Conservation (phyloP, 2,113 vertebrate genomes). For the Zootoca vivipara region DNA sequence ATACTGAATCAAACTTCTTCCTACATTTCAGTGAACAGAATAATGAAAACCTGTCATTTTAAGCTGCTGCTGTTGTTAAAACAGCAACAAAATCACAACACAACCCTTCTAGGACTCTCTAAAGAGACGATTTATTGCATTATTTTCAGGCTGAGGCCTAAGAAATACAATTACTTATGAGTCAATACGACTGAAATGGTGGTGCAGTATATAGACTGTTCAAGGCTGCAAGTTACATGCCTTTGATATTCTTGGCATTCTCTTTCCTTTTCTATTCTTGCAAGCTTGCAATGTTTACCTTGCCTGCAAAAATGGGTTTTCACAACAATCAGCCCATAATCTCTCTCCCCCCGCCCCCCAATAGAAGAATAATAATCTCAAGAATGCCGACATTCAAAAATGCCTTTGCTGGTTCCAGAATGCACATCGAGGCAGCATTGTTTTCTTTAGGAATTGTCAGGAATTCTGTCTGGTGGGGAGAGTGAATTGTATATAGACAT, state of each 20-base stretch:
- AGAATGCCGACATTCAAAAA: conserved; percentile 67
- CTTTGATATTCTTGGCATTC: neutral
- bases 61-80: neutral
- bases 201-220: neutral
- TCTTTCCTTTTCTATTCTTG: neutral
- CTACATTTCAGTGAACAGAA: neutral
- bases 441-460: conserved; percentile 80
- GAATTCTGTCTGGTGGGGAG: conserved; percentile 73
- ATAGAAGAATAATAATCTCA: conserved; percentile 48
- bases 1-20: neutral
- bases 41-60: no score
- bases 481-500: conserved; percentile 81
- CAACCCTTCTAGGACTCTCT: neutral
- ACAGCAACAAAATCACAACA: neutral
- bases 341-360: neutral
- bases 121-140: neutral
- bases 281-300: conserved; percentile 24
- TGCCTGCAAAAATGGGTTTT: neutral
- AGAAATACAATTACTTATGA: neutral
- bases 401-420: conserved; percentile 35
- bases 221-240: neutral
- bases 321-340: conserved; percentile 17
- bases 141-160: no score
- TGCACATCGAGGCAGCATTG: conserved; percentile 58
- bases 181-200: neutral